phyloP scores from a whole-genome alignment of 2,113 vertebrate species.

The Psittacula cyanocephala region DNA sequence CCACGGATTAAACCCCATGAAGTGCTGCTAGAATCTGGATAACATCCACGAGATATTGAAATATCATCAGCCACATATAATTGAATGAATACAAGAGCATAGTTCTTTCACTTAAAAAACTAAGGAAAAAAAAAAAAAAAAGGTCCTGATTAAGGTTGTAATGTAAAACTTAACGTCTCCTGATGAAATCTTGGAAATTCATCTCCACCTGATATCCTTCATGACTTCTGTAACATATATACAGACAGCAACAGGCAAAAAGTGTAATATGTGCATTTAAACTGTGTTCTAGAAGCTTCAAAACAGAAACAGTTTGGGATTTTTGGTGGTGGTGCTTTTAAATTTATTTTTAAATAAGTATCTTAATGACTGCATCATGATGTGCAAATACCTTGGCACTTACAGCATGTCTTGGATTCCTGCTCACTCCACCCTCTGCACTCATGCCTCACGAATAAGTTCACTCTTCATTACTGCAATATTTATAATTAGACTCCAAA shows the following conservation, averaged over 20 bases:
- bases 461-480: neutral
- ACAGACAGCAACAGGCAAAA: neutral
- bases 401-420: neutral
- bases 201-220: neutral
- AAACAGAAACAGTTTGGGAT: neutral
- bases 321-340: rapidly evolving
- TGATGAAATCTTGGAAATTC: neutral
- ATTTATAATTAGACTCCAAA: neutral
- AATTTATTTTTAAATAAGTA: neutral
- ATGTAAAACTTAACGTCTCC: neutral
- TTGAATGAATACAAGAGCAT: neutral
- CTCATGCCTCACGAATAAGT: neutral
- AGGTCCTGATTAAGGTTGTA: neutral
- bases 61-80: neutral
- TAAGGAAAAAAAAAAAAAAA: neutral
- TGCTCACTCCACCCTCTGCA: neutral
- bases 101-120: neutral
- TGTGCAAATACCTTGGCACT: neutral
- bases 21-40: neutral
- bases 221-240: neutral
- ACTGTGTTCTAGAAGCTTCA: neutral
- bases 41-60: neutral
- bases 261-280: neutral
- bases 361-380: neutral
- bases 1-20: neutral